These are phyloP conservation scores for Acrocephalus arundinaceus DNA, from an alignment of 2,113 vertebrate genomes.

Conservation along the genomic window DNA sequence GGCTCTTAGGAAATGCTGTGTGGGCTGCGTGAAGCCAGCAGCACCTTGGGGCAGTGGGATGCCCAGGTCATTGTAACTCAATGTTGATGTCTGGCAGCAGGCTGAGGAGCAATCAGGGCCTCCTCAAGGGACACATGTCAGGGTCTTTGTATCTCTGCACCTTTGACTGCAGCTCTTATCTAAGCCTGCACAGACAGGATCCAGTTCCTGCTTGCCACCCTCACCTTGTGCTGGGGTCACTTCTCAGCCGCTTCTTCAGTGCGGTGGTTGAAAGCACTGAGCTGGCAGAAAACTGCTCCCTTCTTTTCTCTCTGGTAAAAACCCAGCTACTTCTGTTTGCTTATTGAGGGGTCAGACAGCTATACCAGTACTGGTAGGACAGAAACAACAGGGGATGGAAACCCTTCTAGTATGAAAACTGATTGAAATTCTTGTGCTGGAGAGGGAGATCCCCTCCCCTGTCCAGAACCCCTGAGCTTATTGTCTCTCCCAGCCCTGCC, in stretches of 20 bases:
- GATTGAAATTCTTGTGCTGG: background rate
- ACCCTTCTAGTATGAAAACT: background rate
- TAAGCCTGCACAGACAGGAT: background rate
- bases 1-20: background rate
- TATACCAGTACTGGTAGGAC: background rate
- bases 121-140: background rate
- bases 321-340: background rate
- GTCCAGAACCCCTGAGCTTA: background rate
- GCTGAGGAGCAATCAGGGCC: background rate
- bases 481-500: background rate
- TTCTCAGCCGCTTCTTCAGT: fast-evolving
- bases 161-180: background rate
- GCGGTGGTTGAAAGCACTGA: background rate
- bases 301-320: background rate
- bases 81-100: background rate
- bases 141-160: background rate
- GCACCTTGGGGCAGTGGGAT: background rate
- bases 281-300: background rate
- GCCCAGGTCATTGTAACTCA: background rate
- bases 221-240: background rate
- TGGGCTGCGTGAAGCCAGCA: background rate
- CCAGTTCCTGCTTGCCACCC: background rate
- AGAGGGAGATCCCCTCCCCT: background rate
- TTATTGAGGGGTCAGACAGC: background rate
- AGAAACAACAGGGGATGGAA: background rate